Conservation (phyloP, 2,888 invertebrate species). For the Spatulosminthurus flaviceps region DNA sequence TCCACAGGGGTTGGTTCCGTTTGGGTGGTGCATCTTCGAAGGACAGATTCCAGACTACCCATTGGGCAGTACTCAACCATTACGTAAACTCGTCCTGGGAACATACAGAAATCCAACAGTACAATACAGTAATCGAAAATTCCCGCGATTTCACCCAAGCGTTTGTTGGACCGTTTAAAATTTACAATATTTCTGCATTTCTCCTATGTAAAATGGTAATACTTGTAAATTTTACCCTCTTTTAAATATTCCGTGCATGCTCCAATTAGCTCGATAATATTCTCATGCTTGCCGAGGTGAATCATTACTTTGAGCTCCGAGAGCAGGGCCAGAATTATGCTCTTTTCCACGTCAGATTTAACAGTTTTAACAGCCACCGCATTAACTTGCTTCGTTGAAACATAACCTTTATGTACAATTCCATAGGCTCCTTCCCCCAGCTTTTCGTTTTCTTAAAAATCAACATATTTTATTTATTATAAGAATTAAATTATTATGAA, state of each 20-base stretch:
- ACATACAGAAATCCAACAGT: neutral
- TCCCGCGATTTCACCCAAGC: no score
- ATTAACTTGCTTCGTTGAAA: no score
- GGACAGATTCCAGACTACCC: neutral
- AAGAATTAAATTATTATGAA: no score
- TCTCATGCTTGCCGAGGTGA: conserved; percentile 7
- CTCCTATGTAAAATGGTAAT: no score
- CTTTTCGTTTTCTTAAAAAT: neutral
- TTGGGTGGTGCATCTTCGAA: neutral
- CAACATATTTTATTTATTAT: no score
- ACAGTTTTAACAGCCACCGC: conserved; percentile 19
- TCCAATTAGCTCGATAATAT: conserved; percentile 2
- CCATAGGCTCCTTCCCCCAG: conserved; percentile 18
- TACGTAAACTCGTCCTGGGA: neutral
- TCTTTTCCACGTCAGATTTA: neutral
- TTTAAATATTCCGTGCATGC: neutral
- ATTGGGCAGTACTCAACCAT: neutral
- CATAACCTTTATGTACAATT: neutral
- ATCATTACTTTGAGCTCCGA: conserved; percentile 30
- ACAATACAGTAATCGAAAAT: no score
- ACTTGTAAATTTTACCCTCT: neutral
- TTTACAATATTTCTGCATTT: no score
- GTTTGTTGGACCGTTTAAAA: no score
- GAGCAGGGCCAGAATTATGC: neutral
- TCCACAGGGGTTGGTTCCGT: no score